A percentile compares a stretch with the other conserved stretches of the same genome.
These are phyloP conservation scores for Alloscopus bannaensis DNA, from an alignment of 2,888 invertebrate species.

Conservation along the genomic window DNA sequence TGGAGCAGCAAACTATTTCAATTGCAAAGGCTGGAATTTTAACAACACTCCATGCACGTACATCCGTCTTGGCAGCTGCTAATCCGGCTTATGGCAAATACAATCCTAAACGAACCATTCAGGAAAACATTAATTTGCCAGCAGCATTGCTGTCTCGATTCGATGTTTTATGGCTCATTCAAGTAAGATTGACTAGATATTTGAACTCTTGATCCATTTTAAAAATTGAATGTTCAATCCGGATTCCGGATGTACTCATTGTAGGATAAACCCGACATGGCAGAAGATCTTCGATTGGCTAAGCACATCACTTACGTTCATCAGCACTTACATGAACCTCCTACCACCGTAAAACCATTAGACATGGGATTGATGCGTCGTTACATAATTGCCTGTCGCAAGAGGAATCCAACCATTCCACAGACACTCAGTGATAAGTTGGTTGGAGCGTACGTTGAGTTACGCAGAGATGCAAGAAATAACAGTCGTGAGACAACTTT, in stretches of 20 bases:
- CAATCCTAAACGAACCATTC: constrained; percentile 89
- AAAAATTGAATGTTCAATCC: not conserved
- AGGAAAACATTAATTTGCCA: constrained; percentile 91
- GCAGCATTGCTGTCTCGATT: constrained; percentile 92
- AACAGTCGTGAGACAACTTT: constrained; percentile 80
- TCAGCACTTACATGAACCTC: constrained; percentile 92
- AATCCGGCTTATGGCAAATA: constrained; percentile 94
- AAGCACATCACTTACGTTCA: constrained; percentile 99
- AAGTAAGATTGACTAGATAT: too few species aligned
- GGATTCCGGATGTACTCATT: not conserved
- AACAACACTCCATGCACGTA: constrained; percentile 77
- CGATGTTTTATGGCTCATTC: constrained; percentile 92
- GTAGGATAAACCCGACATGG: constrained; percentile 78
- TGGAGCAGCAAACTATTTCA: constrained; percentile 95
- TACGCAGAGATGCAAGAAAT: constrained; percentile 75
- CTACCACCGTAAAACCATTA: constrained; percentile 82
- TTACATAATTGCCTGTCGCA: constrained; percentile 93
- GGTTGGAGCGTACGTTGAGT: constrained; percentile 88
- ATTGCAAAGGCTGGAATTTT: constrained; percentile 84
- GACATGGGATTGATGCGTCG: constrained; percentile 95
- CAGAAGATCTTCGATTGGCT: constrained; percentile 86
- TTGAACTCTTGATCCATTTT: not conserved
- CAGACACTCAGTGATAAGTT: constrained; percentile 90
- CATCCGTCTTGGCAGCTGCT: constrained; percentile 88
- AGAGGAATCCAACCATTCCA: constrained; percentile 91